Conservation (phyloP, 2,888 invertebrate species). For the Lysandra coridon region DNA sequence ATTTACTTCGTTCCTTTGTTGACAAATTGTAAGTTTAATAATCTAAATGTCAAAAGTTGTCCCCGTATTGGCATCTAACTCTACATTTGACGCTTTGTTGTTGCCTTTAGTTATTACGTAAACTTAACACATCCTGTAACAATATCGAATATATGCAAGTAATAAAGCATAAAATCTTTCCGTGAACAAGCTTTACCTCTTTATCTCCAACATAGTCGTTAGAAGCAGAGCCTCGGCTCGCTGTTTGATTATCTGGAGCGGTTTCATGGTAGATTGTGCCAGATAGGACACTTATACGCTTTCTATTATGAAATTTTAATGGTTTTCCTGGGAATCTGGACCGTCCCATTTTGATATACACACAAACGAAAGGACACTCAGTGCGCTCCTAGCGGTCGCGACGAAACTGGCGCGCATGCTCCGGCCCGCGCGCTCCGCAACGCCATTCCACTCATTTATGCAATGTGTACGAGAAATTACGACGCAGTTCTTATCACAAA, state of each 20-base stretch:
- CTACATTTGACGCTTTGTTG: conserved; percentile 56
- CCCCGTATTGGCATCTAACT: conserved; percentile 42
- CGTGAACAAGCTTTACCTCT: conserved; percentile 67
- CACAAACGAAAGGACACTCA: conserved; percentile 79
- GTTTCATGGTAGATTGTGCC: conserved; percentile 79
- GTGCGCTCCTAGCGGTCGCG: conserved; percentile 74
- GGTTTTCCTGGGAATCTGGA: conserved; percentile 94
- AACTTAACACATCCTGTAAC: conserved; percentile 64
- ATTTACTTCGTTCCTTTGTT: conserved; percentile 53
- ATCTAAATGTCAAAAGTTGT: conserved; percentile 63
- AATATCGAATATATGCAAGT: conserved; percentile 50
- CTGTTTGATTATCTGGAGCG: conserved; percentile 69
- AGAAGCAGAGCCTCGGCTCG: conserved; percentile 68
- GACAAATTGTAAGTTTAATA: conserved; percentile 56
- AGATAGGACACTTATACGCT: conserved; percentile 90
- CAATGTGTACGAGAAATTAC: conserved; percentile 78
- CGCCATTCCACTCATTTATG: conserved; percentile 79
- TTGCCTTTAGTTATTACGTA: conserved; percentile 70
- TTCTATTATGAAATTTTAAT: conserved; percentile 91
- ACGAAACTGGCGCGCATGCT: conserved; percentile 79
- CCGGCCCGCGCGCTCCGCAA: conserved; percentile 78
- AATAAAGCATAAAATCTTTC: conserved; percentile 45
- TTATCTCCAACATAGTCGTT: conserved; percentile 75
- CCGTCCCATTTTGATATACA: conserved; percentile 86
- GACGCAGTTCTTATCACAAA: conserved; percentile 74